These are phyloP conservation scores for Atherix ibis DNA, from an alignment of 2,888 invertebrate genomes.

Conservation along the genomic window DNA sequence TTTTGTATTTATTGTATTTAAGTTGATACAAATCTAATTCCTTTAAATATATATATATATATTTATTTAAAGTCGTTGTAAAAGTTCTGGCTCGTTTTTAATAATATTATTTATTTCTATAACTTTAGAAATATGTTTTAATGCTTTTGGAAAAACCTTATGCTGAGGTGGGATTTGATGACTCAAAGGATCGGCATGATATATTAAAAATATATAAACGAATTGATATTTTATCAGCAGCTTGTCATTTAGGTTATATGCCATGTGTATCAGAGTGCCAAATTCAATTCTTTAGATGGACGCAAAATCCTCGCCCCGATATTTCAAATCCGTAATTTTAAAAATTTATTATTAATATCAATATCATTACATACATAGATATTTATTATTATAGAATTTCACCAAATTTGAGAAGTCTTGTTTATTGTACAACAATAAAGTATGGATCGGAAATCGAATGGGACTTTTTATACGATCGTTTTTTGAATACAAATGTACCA, in stretches of 20 bases:
- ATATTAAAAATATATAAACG: conserved; percentile 56
- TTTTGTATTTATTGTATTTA: no score
- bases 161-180: conserved; percentile 50
- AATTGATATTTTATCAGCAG: conserved; percentile 53
- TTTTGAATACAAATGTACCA: conserved; percentile 56
- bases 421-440: conserved; percentile 75
- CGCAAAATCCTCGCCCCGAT: conserved; percentile 53
- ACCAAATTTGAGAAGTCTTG: conserved; percentile 63
- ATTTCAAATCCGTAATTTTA: conserved; percentile 55
- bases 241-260: conserved; percentile 57
- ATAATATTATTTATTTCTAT: no score
- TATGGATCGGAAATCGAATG: conserved; percentile 73
- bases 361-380: no score
- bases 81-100: no score
- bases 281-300: conserved; percentile 59
- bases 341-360: no score
- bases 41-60: no score
- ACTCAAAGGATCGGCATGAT: conserved; percentile 38
- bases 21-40: no score
- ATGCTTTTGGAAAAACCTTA: conserved; percentile 50
- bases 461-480: conserved; percentile 76
- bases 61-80: no score
- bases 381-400: conserved; percentile 54
- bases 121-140: conserved; percentile 48
- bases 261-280: conserved; percentile 61